These are phyloP conservation scores for Drosophila repleta DNA, from an alignment of 1,140 invertebrate genomes.

Conservation along the genomic window DNA sequence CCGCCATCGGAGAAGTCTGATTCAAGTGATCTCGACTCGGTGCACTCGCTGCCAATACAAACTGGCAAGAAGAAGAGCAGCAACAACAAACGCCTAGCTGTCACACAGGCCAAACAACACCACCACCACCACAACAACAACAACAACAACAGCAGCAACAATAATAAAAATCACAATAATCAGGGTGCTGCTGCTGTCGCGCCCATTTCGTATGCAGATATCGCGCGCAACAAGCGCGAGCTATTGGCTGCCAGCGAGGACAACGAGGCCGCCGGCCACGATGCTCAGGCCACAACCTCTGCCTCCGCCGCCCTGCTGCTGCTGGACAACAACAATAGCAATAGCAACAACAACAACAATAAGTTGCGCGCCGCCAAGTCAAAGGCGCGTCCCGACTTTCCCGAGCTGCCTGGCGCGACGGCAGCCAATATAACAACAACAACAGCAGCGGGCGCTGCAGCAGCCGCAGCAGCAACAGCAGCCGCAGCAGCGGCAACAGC, in stretches of 20 bases:
- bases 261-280: slow-evolving; percentile 5
- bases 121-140: slow-evolving; percentile 6
- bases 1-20: slow-evolving; percentile 90
- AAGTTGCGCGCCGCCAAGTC: slow-evolving; percentile 31
- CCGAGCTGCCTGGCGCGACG: slow-evolving; percentile 56
- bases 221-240: slow-evolving; percentile 85
- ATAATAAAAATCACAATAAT: slow-evolving; percentile 37
- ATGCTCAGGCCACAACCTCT: slow-evolving; percentile 2
- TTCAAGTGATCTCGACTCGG: slow-evolving; percentile 88
- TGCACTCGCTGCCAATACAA: slow-evolving; percentile 89
- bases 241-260: slow-evolving; percentile 40
- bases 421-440: not conserved
- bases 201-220: slow-evolving; percentile 88
- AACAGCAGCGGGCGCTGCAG: slow-evolving; percentile 11
- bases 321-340: slow-evolving; percentile 19
- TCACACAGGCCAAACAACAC: slow-evolving; percentile 33
- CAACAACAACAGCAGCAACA: slow-evolving; percentile 29
- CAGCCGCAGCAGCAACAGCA: slow-evolving; percentile 8
- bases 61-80: slow-evolving; percentile 71
- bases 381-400: slow-evolving; percentile 73
- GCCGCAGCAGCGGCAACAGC: not conserved
- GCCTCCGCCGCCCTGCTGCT: slow-evolving; percentile 19
- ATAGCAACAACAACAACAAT: slow-evolving; percentile 8
- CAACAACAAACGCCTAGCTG: slow-evolving; percentile 40
- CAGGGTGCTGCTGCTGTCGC: slow-evolving; percentile 33